These are phyloP conservation scores for Lanius collurio DNA, from an alignment of 2,113 vertebrate genomes.

Conservation along the genomic window DNA sequence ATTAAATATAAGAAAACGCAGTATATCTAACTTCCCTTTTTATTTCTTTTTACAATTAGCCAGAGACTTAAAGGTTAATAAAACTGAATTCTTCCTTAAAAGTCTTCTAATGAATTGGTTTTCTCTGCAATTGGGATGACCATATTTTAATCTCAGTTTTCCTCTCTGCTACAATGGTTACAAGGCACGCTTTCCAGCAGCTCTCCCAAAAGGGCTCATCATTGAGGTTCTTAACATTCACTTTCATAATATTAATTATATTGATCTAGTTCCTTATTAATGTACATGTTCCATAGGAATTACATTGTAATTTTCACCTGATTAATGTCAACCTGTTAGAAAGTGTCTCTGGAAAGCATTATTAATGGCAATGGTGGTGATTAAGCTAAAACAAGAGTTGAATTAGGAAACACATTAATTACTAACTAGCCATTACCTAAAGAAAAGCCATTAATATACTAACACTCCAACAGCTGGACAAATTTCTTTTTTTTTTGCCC, in stretches of 20 bases:
- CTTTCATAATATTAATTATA: not conserved
- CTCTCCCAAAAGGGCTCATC: not conserved
- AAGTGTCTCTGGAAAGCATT: constrained; percentile 19
- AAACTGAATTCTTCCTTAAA: not conserved
- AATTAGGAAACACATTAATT: constrained; percentile 50
- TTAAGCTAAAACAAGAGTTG: constrained; percentile 24
- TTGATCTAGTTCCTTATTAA: constrained; percentile 2
- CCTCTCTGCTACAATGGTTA: not conserved
- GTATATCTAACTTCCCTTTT: not conserved
- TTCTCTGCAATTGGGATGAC: not conserved
- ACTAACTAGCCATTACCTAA: not conserved
- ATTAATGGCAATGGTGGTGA: not conserved
- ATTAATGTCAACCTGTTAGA: constrained; percentile 8
- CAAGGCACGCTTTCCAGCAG: not conserved
- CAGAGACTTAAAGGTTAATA: not conserved
- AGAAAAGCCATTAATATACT: constrained; percentile 21
- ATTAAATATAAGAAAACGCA: not conserved
- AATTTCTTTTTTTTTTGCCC: not conserved
- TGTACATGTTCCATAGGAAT: not conserved
- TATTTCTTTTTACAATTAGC: not conserved
- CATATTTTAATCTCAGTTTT: not conserved
- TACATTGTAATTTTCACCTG: constrained; percentile 35
- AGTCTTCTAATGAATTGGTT: not conserved
- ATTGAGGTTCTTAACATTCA: not conserved
- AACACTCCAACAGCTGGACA: not conserved